Evolutionary conservation across 1,140 invertebrate genomes (phyloP), one percentile per base, ranked within the genome.

Genomic region (Camponotus vicinus): DNA sequence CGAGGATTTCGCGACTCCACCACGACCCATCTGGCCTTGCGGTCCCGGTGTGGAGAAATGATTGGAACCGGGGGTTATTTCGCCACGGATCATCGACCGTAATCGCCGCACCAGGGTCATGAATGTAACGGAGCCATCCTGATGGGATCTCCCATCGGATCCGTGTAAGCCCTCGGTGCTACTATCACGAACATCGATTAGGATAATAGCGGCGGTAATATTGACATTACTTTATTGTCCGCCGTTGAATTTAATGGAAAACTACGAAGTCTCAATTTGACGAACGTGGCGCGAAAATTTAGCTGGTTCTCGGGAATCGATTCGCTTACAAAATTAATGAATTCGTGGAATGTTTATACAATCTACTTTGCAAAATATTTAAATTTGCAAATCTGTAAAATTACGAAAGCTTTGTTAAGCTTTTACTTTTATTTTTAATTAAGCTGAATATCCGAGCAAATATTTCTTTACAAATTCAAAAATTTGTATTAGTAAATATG

Each of bases 191-290:
- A 75, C 89, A 76, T 86, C 90, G 86, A 88, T 91, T 91, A 90
- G 90, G 86, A 84, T 90, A 91, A 91, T 90, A 88, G 89, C 77
- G 27, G 52, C 49, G 59, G 83, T 90, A 90, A 90, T 86, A 90
- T 90, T 21, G 78, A 66, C 83, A 61, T 84, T 86, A 83, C 67
- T 90, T 88, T 88, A 87, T 89, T 75, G 67, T 15, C 59, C 59
- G 32, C n/a, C 63, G 69, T 40, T 34, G 55, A 76, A 61, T 64
- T 37, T 63, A 61, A 32, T 73, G 55, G 57, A 73, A 49, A 61
- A 75, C 18, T 18, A 27, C 21, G 27, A 75, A 57, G 8, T 49
- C 57, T 83, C 79, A 61, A 75, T 83, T 75, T 61, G 21, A 75
- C 55, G 55, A 75, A 83, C 13, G 40, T 15, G 40, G 11, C 67